These are phyloP conservation scores for Merops nubicus DNA, from an alignment of 2,113 vertebrate species.

Conservation along the genomic window DNA sequence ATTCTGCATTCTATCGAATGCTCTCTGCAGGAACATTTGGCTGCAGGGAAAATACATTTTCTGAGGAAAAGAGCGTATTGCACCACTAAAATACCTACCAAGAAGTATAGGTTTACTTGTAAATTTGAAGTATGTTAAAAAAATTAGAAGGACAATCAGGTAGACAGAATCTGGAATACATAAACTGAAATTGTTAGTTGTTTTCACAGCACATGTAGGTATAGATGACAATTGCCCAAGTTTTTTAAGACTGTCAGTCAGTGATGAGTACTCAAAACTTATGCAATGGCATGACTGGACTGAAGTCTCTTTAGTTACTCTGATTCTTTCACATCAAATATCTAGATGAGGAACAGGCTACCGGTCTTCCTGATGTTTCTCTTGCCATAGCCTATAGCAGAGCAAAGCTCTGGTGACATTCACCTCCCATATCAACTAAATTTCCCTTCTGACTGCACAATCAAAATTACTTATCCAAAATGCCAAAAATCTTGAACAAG, in stretches of 20 bases:
- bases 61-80: neutral
- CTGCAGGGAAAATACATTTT: neutral
- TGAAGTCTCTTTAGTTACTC: neutral
- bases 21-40: neutral
- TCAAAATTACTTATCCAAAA: neutral
- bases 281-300: neutral
- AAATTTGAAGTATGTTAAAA: neutral
- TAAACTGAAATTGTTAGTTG: neutral
- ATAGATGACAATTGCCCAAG: neutral
- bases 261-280: neutral
- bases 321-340: neutral
- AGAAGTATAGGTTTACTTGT: neutral
- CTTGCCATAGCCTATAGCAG: neutral
- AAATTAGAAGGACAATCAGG: neutral
- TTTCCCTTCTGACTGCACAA: neutral
- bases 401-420: neutral
- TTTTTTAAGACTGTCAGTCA: neutral
- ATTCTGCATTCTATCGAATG: neutral
- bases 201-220: neutral
- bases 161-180: neutral
- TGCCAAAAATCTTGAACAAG: neutral
- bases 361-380: neutral
- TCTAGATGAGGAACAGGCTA: neutral
- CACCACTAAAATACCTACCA: neutral
- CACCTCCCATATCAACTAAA: neutral